A percentile compares a stretch with the other conserved stretches of the same genome.
phyloP scores from a whole-genome alignment of 2,888 invertebrate genomes.

The Hypomecis atomaria region DNA sequence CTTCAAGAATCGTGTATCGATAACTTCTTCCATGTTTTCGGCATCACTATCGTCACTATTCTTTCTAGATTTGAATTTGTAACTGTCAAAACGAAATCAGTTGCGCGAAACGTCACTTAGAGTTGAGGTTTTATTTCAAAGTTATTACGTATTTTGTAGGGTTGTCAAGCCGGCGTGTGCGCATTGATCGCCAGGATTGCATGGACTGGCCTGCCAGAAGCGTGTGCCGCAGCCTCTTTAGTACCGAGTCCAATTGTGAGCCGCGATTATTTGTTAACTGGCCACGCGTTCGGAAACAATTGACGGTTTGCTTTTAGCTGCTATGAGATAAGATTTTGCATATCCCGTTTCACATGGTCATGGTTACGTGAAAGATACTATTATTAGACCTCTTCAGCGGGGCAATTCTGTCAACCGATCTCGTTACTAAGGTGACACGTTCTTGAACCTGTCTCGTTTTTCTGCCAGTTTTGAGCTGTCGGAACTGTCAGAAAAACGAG shows the following conservation, averaged over 20 bases:
- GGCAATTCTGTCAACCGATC: no score
- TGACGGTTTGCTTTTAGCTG: slow-evolving; percentile 69
- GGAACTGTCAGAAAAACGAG: no score
- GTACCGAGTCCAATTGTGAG: slow-evolving; percentile 81
- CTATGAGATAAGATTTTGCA: slow-evolving; percentile 75
- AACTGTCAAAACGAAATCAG: slow-evolving; percentile 16
- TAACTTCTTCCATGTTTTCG: slow-evolving; percentile 35
- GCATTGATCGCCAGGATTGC: slow-evolving; percentile 72
- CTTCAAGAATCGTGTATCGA: slow-evolving; percentile 24
- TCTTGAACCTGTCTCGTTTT: no score
- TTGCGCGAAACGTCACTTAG: slow-evolving; percentile 6
- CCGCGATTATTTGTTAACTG: slow-evolving; percentile 81
- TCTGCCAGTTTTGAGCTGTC: no score
- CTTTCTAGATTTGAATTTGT: slow-evolving; percentile 25
- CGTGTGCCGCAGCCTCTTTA: slow-evolving; percentile 61
- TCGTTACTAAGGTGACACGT: no score
- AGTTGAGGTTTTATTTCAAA: slow-evolving; percentile 1
- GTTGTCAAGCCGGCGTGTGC: slow-evolving; percentile 62
- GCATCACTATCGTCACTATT: slow-evolving; percentile 38
- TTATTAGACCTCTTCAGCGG: no score
- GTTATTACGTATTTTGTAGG: slow-evolving; percentile 46
- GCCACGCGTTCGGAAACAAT: slow-evolving; percentile 83
- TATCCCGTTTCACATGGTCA: slow-evolving; percentile 59
- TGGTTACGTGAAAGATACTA: slow-evolving; percentile 22
- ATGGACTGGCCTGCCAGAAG: slow-evolving; percentile 67